A percentile compares a stretch with the other conserved stretches of the same genome.
These are phyloP conservation scores for Aquatica leii DNA, from an alignment of 2,888 invertebrate species.

Conservation along the genomic window DNA sequence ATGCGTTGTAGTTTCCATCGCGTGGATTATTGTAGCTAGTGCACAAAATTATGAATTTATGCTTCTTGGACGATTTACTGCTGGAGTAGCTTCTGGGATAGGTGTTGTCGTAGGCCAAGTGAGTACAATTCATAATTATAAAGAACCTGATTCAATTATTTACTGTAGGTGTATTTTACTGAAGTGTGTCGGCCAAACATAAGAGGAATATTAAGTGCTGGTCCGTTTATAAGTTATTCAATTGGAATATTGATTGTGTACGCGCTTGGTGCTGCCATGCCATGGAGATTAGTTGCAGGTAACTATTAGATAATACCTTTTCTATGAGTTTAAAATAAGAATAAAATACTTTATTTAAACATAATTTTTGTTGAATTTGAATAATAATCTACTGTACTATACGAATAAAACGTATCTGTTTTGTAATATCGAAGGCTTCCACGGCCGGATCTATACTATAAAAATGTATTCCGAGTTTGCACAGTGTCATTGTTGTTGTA, in stretches of 20 bases:
- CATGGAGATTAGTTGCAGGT: conserved; percentile 77
- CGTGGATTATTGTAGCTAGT: conserved; percentile 73
- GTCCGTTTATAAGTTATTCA: conserved; percentile 77
- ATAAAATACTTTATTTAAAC: too few species aligned
- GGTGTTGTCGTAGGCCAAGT: conserved; percentile 80
- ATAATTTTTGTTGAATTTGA: too few species aligned
- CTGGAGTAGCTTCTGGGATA: conserved; percentile 77
- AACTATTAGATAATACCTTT: conserved; percentile 25
- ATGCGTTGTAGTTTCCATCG: conserved; percentile 70
- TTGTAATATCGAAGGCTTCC: too few species aligned
- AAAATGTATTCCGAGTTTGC: too few species aligned
- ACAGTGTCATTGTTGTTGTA: too few species aligned
- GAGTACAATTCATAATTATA: too few species aligned
- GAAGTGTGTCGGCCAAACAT: conserved; percentile 78
- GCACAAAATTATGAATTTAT: conserved; percentile 65
- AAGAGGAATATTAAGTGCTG: conserved; percentile 74
- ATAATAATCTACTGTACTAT: too few species aligned
- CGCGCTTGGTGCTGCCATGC: conserved; percentile 71
- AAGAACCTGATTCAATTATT: too few species aligned
- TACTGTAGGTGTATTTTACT: conserved; percentile 73
- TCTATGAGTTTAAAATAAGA: too few species aligned
- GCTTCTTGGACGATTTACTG: conserved; percentile 71
- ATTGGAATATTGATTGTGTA: conserved; percentile 78
- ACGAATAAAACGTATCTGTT: too few species aligned
- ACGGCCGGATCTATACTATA: too few species aligned